phyloP scores from a whole-genome alignment of 2,888 invertebrate species.

The Pseudoips prasinana region DNA sequence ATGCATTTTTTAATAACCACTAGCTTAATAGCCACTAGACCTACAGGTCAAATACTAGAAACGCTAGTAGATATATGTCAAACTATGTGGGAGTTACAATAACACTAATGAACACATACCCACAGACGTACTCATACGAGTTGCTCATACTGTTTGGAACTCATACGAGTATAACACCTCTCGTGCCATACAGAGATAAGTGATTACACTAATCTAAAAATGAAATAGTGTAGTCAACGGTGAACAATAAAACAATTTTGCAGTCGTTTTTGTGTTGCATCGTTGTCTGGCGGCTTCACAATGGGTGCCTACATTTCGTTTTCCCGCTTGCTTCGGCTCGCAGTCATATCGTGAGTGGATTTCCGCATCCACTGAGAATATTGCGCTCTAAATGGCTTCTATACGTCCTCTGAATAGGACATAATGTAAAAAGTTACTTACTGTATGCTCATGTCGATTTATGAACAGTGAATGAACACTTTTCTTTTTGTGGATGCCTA shows the following conservation, averaged over 20 bases:
- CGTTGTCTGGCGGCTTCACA: conserved; percentile 26
- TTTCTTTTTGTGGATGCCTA: conserved; percentile 21
- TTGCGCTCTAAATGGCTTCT: conserved; percentile 51
- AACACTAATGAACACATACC: too few species aligned
- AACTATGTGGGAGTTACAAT: too few species aligned
- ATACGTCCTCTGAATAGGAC: conserved; percentile 43
- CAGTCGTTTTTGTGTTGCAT: conserved; percentile 8
- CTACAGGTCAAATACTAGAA: too few species aligned
- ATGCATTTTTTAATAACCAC: too few species aligned
- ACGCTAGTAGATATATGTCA: too few species aligned
- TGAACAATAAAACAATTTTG: conserved; percentile 8
- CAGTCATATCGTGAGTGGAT: conserved; percentile 65
- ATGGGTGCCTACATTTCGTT: conserved; percentile 43
- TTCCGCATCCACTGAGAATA: conserved; percentile 56
- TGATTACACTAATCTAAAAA: conserved; percentile 19
- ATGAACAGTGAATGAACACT: conserved; percentile 30
- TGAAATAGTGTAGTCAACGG: conserved; percentile 17
- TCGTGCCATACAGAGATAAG: too few species aligned
- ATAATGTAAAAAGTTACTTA: conserved; percentile 53
- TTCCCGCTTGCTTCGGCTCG: conserved; percentile 36
- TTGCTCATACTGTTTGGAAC: too few species aligned
- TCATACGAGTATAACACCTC: too few species aligned
- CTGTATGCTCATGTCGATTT: conserved; percentile 36
- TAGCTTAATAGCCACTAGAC: too few species aligned
- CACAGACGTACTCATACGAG: too few species aligned